phyloP scores from a whole-genome alignment of 1,140 invertebrate genomes.

The Lutraria rhynchaena region DNA sequence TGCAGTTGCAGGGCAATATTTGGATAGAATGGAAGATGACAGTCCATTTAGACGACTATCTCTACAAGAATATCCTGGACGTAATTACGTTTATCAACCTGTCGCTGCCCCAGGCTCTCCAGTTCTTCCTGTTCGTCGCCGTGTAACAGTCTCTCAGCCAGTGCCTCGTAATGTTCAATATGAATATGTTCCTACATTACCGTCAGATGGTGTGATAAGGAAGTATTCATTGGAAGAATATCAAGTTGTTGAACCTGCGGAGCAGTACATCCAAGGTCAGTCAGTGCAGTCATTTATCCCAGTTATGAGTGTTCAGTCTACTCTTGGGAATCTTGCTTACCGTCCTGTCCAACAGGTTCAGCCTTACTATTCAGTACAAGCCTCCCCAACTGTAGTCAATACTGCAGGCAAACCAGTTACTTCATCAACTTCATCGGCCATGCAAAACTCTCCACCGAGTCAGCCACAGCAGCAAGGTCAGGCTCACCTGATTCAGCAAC shows the following conservation, averaged over 20 bases:
- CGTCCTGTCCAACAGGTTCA: slow-evolving; percentile 41
- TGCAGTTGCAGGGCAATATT: too few species aligned
- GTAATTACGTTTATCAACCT: not conserved
- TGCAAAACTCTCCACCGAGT: not conserved
- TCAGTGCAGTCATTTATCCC: not conserved
- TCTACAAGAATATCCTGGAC: slow-evolving; percentile 24
- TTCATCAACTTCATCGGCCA: not conserved
- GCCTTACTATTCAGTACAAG: slow-evolving; percentile 25
- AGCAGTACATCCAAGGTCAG: not conserved
- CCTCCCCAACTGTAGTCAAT: not conserved
- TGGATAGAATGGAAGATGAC: slow-evolving; percentile 34
- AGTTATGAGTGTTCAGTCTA: not conserved
- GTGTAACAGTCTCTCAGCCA: slow-evolving; percentile 13
- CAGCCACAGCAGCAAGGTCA: slow-evolving; percentile 1
- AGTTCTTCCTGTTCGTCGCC: slow-evolving; percentile 1
- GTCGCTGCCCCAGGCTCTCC: slow-evolving; percentile 1
- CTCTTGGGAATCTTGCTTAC: not conserved
- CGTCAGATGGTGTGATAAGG: slow-evolving; percentile 7
- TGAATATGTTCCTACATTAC: slow-evolving; percentile 9
- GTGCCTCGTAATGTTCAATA: slow-evolving; percentile 17
- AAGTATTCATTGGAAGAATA: slow-evolving; percentile 36
- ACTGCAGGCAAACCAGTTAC: not conserved
- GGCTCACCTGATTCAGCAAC: not conserved
- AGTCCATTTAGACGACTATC: slow-evolving; percentile 14
- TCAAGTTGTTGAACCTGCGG: not conserved